Evolutionary conservation across 1,140 invertebrate genomes (phyloP).

Genomic region (Drosophila teissieri): DNA sequence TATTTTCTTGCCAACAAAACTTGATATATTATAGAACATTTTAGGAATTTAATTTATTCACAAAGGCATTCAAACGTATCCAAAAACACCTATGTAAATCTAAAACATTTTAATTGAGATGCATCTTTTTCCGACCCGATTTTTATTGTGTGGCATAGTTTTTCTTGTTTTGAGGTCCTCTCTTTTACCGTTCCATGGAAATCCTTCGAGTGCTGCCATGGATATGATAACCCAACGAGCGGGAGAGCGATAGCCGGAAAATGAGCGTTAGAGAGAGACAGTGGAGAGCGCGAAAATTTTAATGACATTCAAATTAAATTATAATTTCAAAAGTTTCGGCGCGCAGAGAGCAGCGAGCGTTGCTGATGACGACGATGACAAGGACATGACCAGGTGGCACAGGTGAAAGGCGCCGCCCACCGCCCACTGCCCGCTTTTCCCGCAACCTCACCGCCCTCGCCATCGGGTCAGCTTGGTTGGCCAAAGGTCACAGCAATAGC

Average conservation of each 20-base stretch:
- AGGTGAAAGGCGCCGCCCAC: slow-evolving; percentile 40
- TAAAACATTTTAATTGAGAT: slow-evolving; percentile 10
- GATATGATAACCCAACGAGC: slow-evolving; percentile 39
- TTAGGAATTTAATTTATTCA: not conserved
- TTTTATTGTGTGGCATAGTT: slow-evolving; percentile 16
- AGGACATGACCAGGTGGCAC: slow-evolving; percentile 63
- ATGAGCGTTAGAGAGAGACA: not conserved
- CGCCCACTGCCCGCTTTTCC: not conserved
- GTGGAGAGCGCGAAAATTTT: slow-evolving; percentile 67
- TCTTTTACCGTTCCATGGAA: slow-evolving; percentile 20
- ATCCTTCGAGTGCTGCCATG: slow-evolving; percentile 34
- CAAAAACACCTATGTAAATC: not conserved
- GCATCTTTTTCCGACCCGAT: not conserved
- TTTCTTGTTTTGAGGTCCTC: slow-evolving; percentile 4
- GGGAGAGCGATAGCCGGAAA: not conserved
- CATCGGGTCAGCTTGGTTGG: slow-evolving; percentile 48
- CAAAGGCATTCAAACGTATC: not conserved
- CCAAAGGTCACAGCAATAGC: slow-evolving; percentile 50
- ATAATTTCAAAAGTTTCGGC: slow-evolving; percentile 79
- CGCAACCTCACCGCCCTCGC: not conserved
- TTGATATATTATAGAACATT: not conserved
- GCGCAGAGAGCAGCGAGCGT: slow-evolving; percentile 14
- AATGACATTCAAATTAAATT: slow-evolving; percentile 82
- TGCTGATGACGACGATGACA: slow-evolving; percentile 61
- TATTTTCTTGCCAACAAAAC: no score